Base-by-base conservation (phyloP, 2,113 vertebrate species). In the Raphicerus campestris region DNA sequence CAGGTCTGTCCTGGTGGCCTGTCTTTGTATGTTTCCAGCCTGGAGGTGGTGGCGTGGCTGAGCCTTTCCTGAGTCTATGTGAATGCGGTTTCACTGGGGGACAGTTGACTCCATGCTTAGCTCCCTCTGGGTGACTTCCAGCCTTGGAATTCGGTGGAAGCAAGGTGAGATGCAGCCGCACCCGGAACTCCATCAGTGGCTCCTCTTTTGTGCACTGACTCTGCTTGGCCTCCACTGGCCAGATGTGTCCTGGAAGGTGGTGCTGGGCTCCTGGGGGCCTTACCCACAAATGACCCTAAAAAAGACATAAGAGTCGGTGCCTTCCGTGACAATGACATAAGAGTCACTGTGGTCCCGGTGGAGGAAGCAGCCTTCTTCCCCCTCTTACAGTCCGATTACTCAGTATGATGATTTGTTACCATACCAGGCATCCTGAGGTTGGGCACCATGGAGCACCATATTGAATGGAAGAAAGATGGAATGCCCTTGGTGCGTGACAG, bases 351-450 rank as follows among this genome's bases (percentile, higher is more conserved):
- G 39, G 30, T 85, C n/a, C 87, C 10, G 7, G 2, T 32, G 7
- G 55, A 51, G 35, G 45, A 88, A 39, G 73, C 10, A 13, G 6
- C 32, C 20, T 15, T 5, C 49, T n/a, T 61, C 45, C 8, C 13
- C 6, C 14, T 7, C 7, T 2, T 22, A 6, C 1, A 16, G 88
- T 26, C 53, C 0, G 0, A 2, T 4, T 1, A 20, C 56, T 35
- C 10, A 1, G 55, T 5, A 2, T 1, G 17, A 49, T 0, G 63
- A 39, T 1, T 8, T 1, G 1, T 49, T 5, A 2, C 20, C 16
- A 1, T 7, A 6, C 9, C 1, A 19, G 70, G 32, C 16, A 10
- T 28, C 26, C 15, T 7, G 7, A 26, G 75, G 32, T 3, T 3
- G 77, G 61, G 42, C 8, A 1, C 15, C 24, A 0, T 3, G 45